Evolutionary conservation across 2,888 invertebrate genomes (phyloP).

Genomic region (Trichogramma evanescens): DNA sequence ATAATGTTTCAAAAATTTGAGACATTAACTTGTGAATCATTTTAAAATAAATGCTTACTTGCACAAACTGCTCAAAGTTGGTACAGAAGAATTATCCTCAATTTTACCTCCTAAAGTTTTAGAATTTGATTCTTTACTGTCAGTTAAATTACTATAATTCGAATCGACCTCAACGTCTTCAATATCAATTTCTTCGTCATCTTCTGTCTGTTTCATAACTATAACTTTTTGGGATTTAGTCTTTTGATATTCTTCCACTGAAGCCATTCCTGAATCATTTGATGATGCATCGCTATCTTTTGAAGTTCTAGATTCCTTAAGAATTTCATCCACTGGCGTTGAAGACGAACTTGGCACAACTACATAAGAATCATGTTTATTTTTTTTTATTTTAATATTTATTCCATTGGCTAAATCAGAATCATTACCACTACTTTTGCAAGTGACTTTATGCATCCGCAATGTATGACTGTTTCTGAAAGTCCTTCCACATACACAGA

Average conservation of each 20-base stretch:
- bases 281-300: slow-evolving; percentile 22
- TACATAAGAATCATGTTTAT: slow-evolving; percentile 40
- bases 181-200: slow-evolving; percentile 35
- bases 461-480: slow-evolving; percentile 36
- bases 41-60: slow-evolving; percentile 10
- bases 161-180: slow-evolving; percentile 25
- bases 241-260: slow-evolving; percentile 23
- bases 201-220: slow-evolving; percentile 27
- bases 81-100: slow-evolving; percentile 3
- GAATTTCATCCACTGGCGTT: slow-evolving; percentile 25
- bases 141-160: slow-evolving; percentile 10
- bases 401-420: slow-evolving; percentile 39
- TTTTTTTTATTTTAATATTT: slow-evolving; percentile 42
- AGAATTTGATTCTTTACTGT: background rate
- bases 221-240: slow-evolving; percentile 32
- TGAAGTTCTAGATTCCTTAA: slow-evolving; percentile 19
- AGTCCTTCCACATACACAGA: slow-evolving; percentile 33
- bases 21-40: background rate
- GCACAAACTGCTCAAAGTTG: slow-evolving; percentile 13
- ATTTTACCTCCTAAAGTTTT: background rate
- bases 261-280: slow-evolving; percentile 23
- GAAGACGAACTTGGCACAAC: slow-evolving; percentile 34
- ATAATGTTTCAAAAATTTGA: background rate
- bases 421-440: slow-evolving; percentile 32
- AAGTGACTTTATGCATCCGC: slow-evolving; percentile 32